Evolutionary conservation across 64 coral and sea anemone species (phyloP), one percentile per base, ranked within the genome.

Genomic region (Cladopsammia gracilis): DNA sequence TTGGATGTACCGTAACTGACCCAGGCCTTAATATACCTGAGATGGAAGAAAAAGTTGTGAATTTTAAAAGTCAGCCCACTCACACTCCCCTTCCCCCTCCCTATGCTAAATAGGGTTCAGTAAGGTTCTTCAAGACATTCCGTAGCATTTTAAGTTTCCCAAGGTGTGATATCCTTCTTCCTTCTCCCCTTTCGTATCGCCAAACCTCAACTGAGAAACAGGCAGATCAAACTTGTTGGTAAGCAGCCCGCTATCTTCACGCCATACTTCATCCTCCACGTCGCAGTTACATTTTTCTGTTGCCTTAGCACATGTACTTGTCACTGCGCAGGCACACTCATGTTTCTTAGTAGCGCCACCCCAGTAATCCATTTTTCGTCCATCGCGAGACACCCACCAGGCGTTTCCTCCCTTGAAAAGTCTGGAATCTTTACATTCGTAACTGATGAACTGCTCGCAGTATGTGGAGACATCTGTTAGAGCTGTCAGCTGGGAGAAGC

Each of bases 361-460:
- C 61, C 61, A 64, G 61, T 64, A 64, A 3, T 20, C 19, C 61
- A 64, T 64, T 20, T 19, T 64, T 64, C 13, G 14, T 19, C 61
- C 61, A 20, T 64, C 61, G 5, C 61, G 61, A 19, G 61, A 64
- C 61, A 64, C 19, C 61, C 61, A 64, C 61, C 61, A 64, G 18
- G 61, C 61, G 0, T 19, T 19, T 64, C 19, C 61, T 6, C 61
- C 19, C 0, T 64, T 13, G 1, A 64, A 19, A 5, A 90, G 73
- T 6, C n/a, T 58, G 13, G 81, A 64, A n/a, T 70, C 3, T 23
- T 52, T 43, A 44, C 91, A 93, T 19, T 86, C 71, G 54, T 87
- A 93, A 4, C 48, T 76, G 18, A 93, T 87, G 44, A 60, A 93
- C 74, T 93, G 91, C 49, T 93, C 72, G 34, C 91, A 93, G 43